These are phyloP conservation scores for Aphyosemion australe DNA, from an alignment of 2,113 vertebrate species.

Conservation along the genomic window DNA sequence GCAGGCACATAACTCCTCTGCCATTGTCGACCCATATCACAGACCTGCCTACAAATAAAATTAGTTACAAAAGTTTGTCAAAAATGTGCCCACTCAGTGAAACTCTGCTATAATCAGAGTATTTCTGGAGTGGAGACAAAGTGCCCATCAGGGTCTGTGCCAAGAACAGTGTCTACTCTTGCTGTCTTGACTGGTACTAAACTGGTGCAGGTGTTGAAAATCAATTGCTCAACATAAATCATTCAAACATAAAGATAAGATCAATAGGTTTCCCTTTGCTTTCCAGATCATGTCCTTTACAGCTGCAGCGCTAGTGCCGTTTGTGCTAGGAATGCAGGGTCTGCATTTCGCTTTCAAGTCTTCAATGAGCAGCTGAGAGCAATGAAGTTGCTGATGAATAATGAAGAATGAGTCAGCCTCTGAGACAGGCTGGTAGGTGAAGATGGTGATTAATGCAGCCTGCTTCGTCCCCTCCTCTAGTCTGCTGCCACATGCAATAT, in stretches of 20 bases:
- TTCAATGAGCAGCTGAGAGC: slow-evolving; percentile 52
- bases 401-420: slow-evolving; percentile 67
- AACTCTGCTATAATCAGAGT: too few species aligned
- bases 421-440: slow-evolving; percentile 57
- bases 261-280: background rate
- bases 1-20: too few species aligned
- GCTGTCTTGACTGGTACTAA: background rate
- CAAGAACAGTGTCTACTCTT: background rate
- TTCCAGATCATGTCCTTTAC: background rate
- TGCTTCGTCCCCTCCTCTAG: slow-evolving; percentile 41
- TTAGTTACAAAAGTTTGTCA: too few species aligned
- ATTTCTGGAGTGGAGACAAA: too few species aligned
- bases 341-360: slow-evolving; percentile 17
- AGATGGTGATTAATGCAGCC: slow-evolving; percentile 59
- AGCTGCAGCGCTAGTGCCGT: slow-evolving; percentile 3
- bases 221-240: background rate
- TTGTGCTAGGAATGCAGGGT: slow-evolving; percentile 10
- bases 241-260: background rate
- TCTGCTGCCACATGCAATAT: slow-evolving; percentile 50
- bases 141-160: slow-evolving; percentile 2
- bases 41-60: too few species aligned
- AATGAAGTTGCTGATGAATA: slow-evolving; percentile 57
- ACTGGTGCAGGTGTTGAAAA: slow-evolving; percentile 1
- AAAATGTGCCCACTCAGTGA: too few species aligned
- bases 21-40: too few species aligned